Conservation (phyloP, 2,888 invertebrate species). For the Prenolepis imparis region DNA sequence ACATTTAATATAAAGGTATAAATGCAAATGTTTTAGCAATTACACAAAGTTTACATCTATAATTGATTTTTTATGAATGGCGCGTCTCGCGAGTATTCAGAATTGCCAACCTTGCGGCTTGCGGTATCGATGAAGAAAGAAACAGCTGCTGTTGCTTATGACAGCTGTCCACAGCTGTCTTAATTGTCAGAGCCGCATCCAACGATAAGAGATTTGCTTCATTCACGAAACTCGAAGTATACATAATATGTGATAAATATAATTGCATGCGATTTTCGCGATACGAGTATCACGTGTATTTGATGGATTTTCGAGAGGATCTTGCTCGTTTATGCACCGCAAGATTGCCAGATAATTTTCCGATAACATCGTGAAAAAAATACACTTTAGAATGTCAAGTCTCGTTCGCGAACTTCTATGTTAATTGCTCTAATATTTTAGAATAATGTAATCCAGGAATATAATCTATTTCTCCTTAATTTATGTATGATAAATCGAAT, state of each 20-base stretch:
- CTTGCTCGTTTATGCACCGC: background rate
- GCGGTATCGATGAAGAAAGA: background rate
- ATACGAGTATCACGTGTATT: background rate
- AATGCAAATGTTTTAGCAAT: too few relatives aligned
- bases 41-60: background rate
- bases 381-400: background rate
- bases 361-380: conserved; percentile 2
- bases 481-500: background rate
- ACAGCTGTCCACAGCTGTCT: too few relatives aligned
- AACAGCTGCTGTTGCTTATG: conserved; percentile 39
- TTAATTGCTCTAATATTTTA: background rate
- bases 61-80: conserved; percentile 23
- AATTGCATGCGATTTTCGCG: background rate
- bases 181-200: background rate
- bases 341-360: background rate
- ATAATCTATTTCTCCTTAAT: background rate
- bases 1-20: too few relatives aligned
- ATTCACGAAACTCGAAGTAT: background rate
- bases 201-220: background rate
- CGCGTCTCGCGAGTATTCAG: background rate
- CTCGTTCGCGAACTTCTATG: background rate
- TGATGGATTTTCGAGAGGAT: background rate
- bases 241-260: conserved; percentile 7
- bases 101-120: conserved; percentile 27
- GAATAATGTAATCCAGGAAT: background rate